These are phyloP conservation scores for Oncorhynchus tshawytscha DNA, from an alignment of 2,113 vertebrate species.

Conservation along the genomic window DNA sequence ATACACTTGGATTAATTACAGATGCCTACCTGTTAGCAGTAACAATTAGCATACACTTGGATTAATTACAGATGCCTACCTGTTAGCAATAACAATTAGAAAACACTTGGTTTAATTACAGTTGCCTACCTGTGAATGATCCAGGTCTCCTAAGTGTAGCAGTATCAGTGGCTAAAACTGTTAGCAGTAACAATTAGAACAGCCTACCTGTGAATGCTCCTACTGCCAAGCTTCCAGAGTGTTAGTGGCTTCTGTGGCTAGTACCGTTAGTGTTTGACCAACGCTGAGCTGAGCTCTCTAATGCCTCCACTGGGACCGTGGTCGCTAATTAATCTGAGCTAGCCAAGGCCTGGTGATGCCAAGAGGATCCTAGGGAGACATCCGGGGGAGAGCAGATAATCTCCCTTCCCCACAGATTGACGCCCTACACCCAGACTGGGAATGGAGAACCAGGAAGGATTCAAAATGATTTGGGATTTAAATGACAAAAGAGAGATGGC, in stretches of 20 bases:
- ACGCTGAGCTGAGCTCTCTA: conserved; percentile 71
- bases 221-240: conserved; percentile 34
- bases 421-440: conserved; percentile 50
- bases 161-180: too few species aligned
- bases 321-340: conserved; percentile 95
- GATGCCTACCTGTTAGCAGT: neutral
- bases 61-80: too few species aligned
- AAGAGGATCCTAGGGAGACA: conserved; percentile 74
- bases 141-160: too few species aligned
- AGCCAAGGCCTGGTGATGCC: conserved; percentile 66
- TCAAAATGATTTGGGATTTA: too few species aligned
- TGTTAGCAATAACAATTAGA: too few species aligned
- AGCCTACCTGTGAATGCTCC: conserved; percentile 52
- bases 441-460: conserved; percentile 25
- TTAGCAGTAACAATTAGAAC: too few species aligned
- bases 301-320: conserved; percentile 81
- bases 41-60: too few species aligned
- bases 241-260: conserved; percentile 72
- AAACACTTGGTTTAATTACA: too few species aligned
- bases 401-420: too few species aligned
- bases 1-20: conserved; percentile 20
- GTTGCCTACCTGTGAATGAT: too few species aligned
- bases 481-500: too few species aligned
- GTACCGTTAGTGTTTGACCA: conserved; percentile 75
- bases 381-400: conserved; percentile 72